Percentiles rank a stretch among this genome's conserved stretches.
These are phyloP conservation scores for Drosophila melanosoma DNA, from an alignment of 2,888 invertebrate species.

Conservation along the genomic window DNA sequence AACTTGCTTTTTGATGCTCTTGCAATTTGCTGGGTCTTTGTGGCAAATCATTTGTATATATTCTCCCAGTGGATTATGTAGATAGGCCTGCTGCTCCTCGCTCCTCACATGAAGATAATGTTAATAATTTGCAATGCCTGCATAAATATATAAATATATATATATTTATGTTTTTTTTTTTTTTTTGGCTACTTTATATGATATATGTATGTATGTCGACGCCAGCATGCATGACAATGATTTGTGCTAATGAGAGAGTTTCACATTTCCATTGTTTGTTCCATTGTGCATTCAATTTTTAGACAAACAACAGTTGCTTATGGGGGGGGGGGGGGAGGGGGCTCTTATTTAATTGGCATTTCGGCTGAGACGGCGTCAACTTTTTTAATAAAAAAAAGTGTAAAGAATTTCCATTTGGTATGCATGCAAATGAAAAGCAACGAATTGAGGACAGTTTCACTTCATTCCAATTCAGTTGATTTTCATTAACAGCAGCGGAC, in stretches of 20 bases:
- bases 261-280: slow-evolving; percentile 34
- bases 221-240: slow-evolving; percentile 69
- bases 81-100: slow-evolving; percentile 27
- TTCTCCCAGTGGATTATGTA: slow-evolving; percentile 76
- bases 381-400: slow-evolving; percentile 72
- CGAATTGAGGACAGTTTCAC: slow-evolving; percentile 79
- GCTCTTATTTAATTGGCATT: slow-evolving; percentile 67
- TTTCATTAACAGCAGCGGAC: slow-evolving; percentile 72
- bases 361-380: slow-evolving; percentile 43
- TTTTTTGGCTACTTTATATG: slow-evolving; percentile 31
- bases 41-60: slow-evolving; percentile 78
- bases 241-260: slow-evolving; percentile 71
- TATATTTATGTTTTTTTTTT: neutral
- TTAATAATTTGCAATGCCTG: slow-evolving; percentile 78
- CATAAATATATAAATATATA: slow-evolving; percentile 44
- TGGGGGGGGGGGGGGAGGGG: neutral
- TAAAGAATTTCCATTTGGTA: slow-evolving; percentile 51
- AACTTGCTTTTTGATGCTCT: slow-evolving; percentile 53
- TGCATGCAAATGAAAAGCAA: slow-evolving; percentile 70
- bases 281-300: neutral
- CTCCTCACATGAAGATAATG: slow-evolving; percentile 71
- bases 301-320: slow-evolving; percentile 44
- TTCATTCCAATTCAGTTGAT: slow-evolving; percentile 75
- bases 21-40: slow-evolving; percentile 63
- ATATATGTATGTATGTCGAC: slow-evolving; percentile 34